phyloP scores from a whole-genome alignment of 92 coral and sea anemone species.

The Paramuricea clavata region DNA sequence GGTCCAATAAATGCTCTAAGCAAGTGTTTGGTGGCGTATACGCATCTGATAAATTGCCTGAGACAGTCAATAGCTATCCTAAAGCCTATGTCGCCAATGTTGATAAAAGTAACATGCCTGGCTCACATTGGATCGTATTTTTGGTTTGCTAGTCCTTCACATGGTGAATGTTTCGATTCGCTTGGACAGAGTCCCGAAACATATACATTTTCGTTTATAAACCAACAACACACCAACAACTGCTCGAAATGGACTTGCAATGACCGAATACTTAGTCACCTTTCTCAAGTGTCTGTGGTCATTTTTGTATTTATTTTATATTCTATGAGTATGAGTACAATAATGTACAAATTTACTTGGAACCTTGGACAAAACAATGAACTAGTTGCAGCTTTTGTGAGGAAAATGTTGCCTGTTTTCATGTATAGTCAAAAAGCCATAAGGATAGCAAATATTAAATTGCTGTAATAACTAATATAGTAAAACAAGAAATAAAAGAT shows the following conservation, averaged over 20 bases:
- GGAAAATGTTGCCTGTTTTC: neutral
- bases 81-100: no score
- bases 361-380: neutral
- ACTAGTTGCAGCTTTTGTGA: neutral
- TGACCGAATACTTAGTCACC: neutral
- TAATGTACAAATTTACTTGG: neutral
- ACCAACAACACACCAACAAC: neutral
- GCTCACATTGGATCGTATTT: no score
- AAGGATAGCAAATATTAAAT: no score
- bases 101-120: no score
- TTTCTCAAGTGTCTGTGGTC: neutral
- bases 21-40: no score
- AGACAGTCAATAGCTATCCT: no score
- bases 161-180: no score
- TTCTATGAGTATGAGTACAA: neutral
- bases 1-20: no score
- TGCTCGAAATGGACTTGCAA: neutral
- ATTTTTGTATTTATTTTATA: neutral
- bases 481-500: no score
- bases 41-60: no score
- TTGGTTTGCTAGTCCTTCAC: no score
- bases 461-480: no score
- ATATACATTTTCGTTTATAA: neutral
- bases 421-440: neutral
- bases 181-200: neutral